Evolutionary conservation across 2,113 vertebrate genomes (phyloP), one percentile per base, ranked within the genome.

Genomic region (Dascyllus trimaculatus): DNA sequence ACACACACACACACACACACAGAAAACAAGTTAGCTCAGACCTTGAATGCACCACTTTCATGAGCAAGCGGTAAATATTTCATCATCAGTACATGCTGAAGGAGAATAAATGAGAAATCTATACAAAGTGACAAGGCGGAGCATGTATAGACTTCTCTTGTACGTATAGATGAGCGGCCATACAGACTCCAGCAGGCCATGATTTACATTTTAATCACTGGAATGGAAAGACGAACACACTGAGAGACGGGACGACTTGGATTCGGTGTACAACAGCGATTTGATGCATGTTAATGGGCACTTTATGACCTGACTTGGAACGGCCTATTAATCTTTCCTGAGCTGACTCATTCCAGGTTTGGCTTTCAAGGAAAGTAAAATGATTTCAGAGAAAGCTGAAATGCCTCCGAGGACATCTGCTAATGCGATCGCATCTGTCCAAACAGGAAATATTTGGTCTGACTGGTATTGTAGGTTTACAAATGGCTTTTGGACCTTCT

Each of bases 251-350:
- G 61, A 73, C 15, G n/a, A 71, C 56, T 71, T 71, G 60, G 80
- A 78, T 69, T 88, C 53, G 24, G 60, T 29, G 70, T 54, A 57
- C 9, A 0, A 65, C 80, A 49, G 75, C 35, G 19, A 71, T 58
- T 48, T 59, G 65, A 84, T 90, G 66, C 67, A 75, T 74, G 85
- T 66, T 87, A 90, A 85, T 87, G 76, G 75, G 29, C 61, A 73
- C 86, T 87, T 75, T 71, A 80, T 70, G 48, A 70, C n/a, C 65
- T 3, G 25, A 43, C 65, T 48, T 29, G 21, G 26, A 26, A 52
- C 22, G 19, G 58, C 56, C 65, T 86, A 78, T 87, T 69, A 81
- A 87, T 91, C 80, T 85, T 70, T 67, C 59, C 72, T 70, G 73
- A 82, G 78, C 78, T 75, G 83, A 90, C 71, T 89, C 77, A 81